phyloP scores from a whole-genome alignment of 2,888 invertebrate species.

The Rhagonycha fulva region DNA sequence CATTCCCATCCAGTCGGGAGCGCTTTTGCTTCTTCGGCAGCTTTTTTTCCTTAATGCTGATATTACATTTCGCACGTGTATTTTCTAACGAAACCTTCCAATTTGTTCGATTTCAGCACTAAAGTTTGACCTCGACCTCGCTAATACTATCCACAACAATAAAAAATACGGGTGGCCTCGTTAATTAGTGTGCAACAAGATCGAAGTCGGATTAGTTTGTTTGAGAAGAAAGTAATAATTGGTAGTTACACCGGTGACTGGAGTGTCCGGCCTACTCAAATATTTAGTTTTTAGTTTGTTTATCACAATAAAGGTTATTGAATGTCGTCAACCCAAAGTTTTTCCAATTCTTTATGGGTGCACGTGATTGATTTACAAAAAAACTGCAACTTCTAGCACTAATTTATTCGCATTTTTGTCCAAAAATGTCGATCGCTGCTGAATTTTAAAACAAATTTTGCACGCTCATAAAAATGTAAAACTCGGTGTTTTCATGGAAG shows the following conservation, averaged over 20 bases:
- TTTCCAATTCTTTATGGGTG: background rate
- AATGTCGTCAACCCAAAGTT: background rate
- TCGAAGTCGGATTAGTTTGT: background rate
- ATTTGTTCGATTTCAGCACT: background rate
- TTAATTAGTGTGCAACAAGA: background rate
- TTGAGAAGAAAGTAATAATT: background rate
- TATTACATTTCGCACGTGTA: background rate
- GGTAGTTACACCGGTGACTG: background rate
- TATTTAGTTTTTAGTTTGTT: background rate
- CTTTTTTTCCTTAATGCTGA: background rate
- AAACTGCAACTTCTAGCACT: background rate
- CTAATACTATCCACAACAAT: background rate
- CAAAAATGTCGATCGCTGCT: background rate
- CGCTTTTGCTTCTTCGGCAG: background rate
- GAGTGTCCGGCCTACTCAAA: background rate
- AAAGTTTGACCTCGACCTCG: background rate
- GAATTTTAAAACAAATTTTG: background rate
- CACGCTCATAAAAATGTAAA: background rate
- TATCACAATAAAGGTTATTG: background rate
- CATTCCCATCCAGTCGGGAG: background rate
- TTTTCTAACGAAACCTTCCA: background rate
- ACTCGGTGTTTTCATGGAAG: background rate
- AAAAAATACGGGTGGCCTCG: background rate
- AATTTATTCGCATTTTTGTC: background rate
- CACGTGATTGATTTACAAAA: background rate